These are phyloP conservation scores for Chiloscyllium plagiosum DNA, from an alignment of 2,113 vertebrate genomes.

Conservation along the genomic window DNA sequence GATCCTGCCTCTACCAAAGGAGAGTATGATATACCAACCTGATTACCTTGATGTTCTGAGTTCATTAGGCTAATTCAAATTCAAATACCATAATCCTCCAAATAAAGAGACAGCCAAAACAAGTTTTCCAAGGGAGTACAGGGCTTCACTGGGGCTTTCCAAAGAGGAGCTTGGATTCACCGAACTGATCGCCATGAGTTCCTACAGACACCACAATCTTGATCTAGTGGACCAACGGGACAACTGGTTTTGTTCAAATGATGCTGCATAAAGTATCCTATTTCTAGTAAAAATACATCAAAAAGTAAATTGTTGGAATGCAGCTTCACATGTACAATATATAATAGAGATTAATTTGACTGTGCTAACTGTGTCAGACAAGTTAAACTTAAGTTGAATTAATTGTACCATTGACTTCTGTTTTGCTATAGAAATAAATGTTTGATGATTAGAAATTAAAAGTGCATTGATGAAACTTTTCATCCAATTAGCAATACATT, in stretches of 20 bases:
- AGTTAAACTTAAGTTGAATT: not conserved
- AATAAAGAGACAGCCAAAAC: too few species aligned
- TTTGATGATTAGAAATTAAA: not conserved
- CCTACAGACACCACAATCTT: too few species aligned
- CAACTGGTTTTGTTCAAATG: not conserved
- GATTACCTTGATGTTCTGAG: too few species aligned
- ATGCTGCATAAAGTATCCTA: not conserved
- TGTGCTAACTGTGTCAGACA: not conserved
- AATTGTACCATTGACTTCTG: not conserved
- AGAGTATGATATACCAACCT: too few species aligned
- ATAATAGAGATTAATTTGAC: not conserved
- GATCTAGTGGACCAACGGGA: too few species aligned
- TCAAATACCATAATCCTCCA: too few species aligned
- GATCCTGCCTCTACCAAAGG: not conserved
- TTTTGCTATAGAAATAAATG: not conserved
- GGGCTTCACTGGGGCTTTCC: too few species aligned
- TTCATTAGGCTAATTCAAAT: too few species aligned
- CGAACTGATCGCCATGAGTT: too few species aligned
- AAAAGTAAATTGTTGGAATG: slow-evolving; percentile 2
- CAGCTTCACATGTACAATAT: not conserved
- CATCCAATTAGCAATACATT: too few species aligned
- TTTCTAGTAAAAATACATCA: not conserved
- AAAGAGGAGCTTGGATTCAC: too few species aligned
- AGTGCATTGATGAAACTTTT: not conserved
- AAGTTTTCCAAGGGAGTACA: too few species aligned